A percentile compares a stretch with the other conserved stretches of the same genome.
Evolutionary conservation across 2,113 vertebrate genomes (phyloP).

Genomic region (Trogon melanurus): DNA sequence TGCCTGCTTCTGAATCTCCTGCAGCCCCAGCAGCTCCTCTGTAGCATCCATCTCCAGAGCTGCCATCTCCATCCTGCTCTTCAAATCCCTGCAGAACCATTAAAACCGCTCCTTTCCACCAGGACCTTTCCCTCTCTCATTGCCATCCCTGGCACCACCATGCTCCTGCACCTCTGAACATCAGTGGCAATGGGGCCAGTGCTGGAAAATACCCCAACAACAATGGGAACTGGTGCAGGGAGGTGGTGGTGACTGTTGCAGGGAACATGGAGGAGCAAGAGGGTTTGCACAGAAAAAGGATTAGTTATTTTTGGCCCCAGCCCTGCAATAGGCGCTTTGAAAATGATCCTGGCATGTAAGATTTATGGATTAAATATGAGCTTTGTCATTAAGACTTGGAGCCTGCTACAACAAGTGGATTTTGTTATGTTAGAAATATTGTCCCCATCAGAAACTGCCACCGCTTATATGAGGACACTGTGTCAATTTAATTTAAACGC

Average conservation of each 20-base stretch:
- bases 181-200: fast-evolving
- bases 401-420: not conserved
- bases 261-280: not conserved
- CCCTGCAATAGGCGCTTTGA: not conserved
- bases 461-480: fast-evolving
- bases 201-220: not conserved
- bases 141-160: not conserved
- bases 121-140: not conserved
- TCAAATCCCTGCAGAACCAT: not conserved
- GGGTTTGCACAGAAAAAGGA: not conserved
- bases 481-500: not conserved
- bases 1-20: not conserved
- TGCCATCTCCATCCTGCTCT: too few species aligned
- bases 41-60: not conserved
- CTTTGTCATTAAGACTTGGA: not conserved
- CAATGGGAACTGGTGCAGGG: fast-evolving
- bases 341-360: not conserved
- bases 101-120: not conserved
- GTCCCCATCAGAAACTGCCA: not conserved
- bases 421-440: not conserved
- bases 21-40: fast-evolving
- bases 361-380: not conserved
- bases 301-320: not conserved
- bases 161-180: fast-evolving
- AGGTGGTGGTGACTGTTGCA: fast-evolving